Evolutionary conservation across 2,113 vertebrate genomes (phyloP).

Genomic region (Podarcis raffonei): DNA sequence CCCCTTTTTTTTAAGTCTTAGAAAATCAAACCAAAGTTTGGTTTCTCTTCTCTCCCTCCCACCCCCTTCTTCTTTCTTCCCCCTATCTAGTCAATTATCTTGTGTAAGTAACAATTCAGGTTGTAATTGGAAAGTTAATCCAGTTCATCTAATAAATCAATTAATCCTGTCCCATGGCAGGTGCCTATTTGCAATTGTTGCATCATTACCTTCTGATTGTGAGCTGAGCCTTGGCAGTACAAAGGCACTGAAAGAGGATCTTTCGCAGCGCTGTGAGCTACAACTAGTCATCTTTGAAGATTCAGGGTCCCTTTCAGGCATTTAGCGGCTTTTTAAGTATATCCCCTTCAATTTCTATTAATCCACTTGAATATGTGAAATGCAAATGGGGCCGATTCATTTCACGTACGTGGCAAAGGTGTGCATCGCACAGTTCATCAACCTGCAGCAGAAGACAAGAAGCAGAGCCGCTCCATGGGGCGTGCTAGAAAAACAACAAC

Average conservation of each 20-base stretch:
- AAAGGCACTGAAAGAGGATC: neutral
- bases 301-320: neutral
- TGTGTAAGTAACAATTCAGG: slow-evolving; percentile 16
- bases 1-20: neutral
- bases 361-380: neutral
- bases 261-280: neutral
- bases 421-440: neutral
- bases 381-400: neutral
- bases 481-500: neutral
- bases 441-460: neutral
- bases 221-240: neutral
- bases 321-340: neutral
- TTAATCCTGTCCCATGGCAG: slow-evolving; percentile 25
- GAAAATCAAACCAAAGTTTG: neutral
- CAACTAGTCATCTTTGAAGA: neutral
- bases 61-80: neutral
- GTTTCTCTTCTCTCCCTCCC: neutral
- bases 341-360: neutral
- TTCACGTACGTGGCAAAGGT: neutral
- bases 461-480: neutral
- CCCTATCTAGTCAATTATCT: neutral
- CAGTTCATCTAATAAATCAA: slow-evolving; percentile 8
- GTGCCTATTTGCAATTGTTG: neutral
- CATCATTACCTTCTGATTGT: rapidly evolving
- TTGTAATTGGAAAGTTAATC: slow-evolving; percentile 56